Evolutionary conservation across 2,888 invertebrate species (phyloP), one percentile per base, ranked within the genome.

Genomic region (Cephus pulcher): DNA sequence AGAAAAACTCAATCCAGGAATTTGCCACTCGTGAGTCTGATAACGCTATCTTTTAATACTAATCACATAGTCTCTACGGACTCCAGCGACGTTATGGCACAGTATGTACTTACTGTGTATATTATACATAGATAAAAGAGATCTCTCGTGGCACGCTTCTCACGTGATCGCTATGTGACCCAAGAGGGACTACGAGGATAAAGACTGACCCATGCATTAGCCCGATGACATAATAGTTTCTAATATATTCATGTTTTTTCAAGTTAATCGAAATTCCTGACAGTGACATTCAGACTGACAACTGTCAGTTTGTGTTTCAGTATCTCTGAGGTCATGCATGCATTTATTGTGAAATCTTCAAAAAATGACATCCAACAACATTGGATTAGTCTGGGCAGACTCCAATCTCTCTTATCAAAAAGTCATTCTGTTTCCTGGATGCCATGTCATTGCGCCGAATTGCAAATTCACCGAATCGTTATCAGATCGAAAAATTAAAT

Each of bases 161-260:
- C 56, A 56, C 56, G 56, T 56, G 56, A 56, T 56, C 56, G 6
- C 15, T 23, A 56, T 56, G 56, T 56, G 56, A 23, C 6, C 56
- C 56, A 0, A 23, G 56, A 56, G 23, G 23, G 6, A 23, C 23
- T 56, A 56, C 9, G 23, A 9, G 23, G 56, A 23, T 56, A 9
- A 56, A 15, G 75, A 75, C 35, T 69, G 34, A 75, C 75, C n/a
- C 34, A 69, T 69, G 56, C 70, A 69, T 69, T 34, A 30, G 30
- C 30, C 4, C 34, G 78, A 71, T 78, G 73, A 75, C 35, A 75
- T 75, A 75, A 78, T 68, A 32, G 35, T 76, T 78, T 75, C 15
- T 9, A 40, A 15, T 4, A 40, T 40, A 0, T 40, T 37, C 4
- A 37, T 1, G 1, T 12, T 4, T 37, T 37, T 4, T 37, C 12